Evolutionary conservation across 2,113 vertebrate genomes (phyloP), one percentile per base, ranked within the genome.

Genomic region (Actenoides lindsayi): DNA sequence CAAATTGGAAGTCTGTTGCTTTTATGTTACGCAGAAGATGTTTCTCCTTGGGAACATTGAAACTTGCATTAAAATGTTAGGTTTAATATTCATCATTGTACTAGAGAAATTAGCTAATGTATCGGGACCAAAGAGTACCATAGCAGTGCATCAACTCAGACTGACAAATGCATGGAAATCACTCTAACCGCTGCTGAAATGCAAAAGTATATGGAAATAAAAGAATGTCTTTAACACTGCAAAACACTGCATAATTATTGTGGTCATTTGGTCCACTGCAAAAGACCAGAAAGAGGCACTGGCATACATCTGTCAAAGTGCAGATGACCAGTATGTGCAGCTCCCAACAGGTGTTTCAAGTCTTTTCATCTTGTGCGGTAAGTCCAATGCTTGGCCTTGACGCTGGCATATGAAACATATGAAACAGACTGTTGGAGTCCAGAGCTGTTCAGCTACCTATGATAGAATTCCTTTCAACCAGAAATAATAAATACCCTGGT

Each of bases 221-320:
- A 13, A 9, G 8, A 13, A 18, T 12, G 9, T 50, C 17, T 79
- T 83, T 15, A 64, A 30, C 20, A 16, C 2, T 27, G 14, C 35
- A 46, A 70, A 87, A 44, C 14, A 27, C 11, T 17, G 14, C 0
- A 0, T 10, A 44, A 23, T 27, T 42, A 51, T 10, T 56, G 11
- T 18, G 14, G 11, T 41, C 13, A 59, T 50, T 27, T 10, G 5
- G 30, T 67, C 42, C 41, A 42, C 16, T 24, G 13, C 19, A 50
- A 83, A 75, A n/a, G 12, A n/a, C 1, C 4, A 1, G 35, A 16
- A 71, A 46, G 1, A 3, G 16, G 10, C 1, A 15, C 1, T 39
- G 41, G 16, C 17, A 20, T n/a, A 18, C 12, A 56, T 10, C 11
- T 62, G 27, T 13, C 56, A 42, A 46, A 27, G 31, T 42, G 23